Conservation (phyloP, 1,140 invertebrate species). For the Charaxes varanes region DNA sequence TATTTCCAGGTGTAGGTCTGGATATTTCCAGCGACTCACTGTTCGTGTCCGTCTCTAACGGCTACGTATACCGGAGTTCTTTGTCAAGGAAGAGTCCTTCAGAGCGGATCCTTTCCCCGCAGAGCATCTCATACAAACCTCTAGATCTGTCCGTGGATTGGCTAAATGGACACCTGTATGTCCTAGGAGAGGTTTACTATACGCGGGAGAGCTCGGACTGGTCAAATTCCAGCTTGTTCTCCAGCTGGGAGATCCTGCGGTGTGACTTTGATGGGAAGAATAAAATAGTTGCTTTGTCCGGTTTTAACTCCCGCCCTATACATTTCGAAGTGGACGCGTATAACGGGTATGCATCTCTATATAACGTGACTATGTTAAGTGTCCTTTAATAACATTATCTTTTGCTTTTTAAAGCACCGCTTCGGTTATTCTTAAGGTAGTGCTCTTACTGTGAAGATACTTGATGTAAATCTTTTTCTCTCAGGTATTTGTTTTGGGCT, state of each 20-base stretch:
- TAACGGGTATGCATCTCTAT: too few species aligned
- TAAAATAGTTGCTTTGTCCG: constrained; percentile 79
- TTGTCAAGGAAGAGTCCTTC: constrained; percentile 55
- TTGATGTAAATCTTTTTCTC: constrained; percentile 36
- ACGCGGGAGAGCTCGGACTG: constrained; percentile 45
- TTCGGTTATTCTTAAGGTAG: too few species aligned
- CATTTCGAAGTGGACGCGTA: constrained; percentile 93
- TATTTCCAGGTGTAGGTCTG: constrained; percentile 81
- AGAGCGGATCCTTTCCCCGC: constrained; percentile 74
- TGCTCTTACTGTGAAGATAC: too few species aligned
- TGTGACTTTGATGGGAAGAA: constrained; percentile 83
- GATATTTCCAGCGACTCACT: constrained; percentile 81
- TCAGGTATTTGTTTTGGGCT: constrained; percentile 89
- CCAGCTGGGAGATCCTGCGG: constrained; percentile 82
- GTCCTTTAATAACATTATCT: too few species aligned
- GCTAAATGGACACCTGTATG: constrained; percentile 88
- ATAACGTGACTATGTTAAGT: too few species aligned
- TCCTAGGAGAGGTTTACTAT: constrained; percentile 80
- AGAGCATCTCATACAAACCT: constrained; percentile 76
- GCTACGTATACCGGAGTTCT: constrained; percentile 75
- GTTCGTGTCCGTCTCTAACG: constrained; percentile 83
- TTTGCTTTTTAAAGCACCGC: too few species aligned
- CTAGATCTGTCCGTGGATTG: constrained; percentile 88
- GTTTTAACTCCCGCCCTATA: constrained; percentile 78
- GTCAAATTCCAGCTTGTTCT: constrained; percentile 34